phyloP scores from a whole-genome alignment of 1,140 invertebrate species.

The Cydia fagiglandana region DNA sequence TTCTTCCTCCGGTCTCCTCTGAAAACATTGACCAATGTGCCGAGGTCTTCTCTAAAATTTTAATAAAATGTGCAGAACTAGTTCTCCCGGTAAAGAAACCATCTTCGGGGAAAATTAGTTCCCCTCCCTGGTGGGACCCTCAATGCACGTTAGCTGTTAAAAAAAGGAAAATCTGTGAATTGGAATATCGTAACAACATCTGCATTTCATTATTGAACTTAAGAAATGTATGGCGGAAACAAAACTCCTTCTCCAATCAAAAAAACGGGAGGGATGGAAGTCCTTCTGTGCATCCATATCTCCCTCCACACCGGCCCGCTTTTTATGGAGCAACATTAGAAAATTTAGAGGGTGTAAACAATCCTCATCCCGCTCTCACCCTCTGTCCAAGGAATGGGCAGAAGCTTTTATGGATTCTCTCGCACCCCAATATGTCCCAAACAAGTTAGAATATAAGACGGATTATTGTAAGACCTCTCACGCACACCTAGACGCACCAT shows the following conservation, averaged over 20 bases:
- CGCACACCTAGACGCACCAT: neutral
- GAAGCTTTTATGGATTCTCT: slow-evolving; percentile 23
- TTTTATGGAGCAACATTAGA: slow-evolving; percentile 30
- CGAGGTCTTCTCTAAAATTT: too few relatives aligned
- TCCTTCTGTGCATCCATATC: neutral
- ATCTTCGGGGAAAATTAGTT: too few relatives aligned
- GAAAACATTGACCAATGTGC: too few relatives aligned
- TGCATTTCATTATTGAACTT: neutral
- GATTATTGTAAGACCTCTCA: neutral
- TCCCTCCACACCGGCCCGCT: neutral
- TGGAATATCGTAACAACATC: too few relatives aligned
- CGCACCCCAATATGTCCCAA: slow-evolving; percentile 22
- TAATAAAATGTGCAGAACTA: too few relatives aligned
- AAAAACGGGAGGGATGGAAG: slow-evolving; percentile 31
- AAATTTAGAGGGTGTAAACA: neutral
- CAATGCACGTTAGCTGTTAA: too few relatives aligned
- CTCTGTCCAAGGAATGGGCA: neutral
- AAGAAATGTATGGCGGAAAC: neutral
- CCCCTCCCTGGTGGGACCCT: too few relatives aligned
- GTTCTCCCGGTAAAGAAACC: too few relatives aligned
- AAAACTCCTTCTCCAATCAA: neutral
- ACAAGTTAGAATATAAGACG: neutral
- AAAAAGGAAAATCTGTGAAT: too few relatives aligned
- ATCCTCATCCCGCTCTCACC: neutral
- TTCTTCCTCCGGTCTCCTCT: too few relatives aligned